Conservation (phyloP, 2,888 invertebrate species). For the Synergus itoensis region DNA sequence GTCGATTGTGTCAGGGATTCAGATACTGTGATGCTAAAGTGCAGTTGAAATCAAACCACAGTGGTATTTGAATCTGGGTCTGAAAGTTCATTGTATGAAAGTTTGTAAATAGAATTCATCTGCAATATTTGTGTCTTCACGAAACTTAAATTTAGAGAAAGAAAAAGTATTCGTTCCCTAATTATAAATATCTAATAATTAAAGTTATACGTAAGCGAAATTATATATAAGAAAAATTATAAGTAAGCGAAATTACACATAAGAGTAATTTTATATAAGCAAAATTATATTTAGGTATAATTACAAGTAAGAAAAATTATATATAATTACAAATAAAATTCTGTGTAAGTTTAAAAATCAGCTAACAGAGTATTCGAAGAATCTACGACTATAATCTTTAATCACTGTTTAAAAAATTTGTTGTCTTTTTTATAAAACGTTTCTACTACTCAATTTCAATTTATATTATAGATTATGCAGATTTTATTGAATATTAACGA, state of each 20-base stretch:
- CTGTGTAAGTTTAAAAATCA: background rate
- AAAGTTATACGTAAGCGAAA: background rate
- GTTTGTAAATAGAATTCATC: conserved; percentile 68
- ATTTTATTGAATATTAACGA: conserved; percentile 36
- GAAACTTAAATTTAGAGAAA: conserved; percentile 25
- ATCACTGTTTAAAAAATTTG: conserved; percentile 7
- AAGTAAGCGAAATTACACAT: background rate
- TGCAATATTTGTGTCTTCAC: conserved; percentile 58
- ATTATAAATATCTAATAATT: background rate
- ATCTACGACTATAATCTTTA: background rate
- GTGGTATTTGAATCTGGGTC: conserved; percentile 24
- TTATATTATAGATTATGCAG: conserved; percentile 3
- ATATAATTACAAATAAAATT: conserved; percentile 16
- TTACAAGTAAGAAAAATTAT: conserved; percentile 16
- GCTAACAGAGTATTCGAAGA: conserved; percentile 2
- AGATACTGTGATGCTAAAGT: conserved; percentile 2
- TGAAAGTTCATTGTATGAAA: conserved; percentile 66
- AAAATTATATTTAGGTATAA: conserved; percentile 6
- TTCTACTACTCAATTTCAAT: background rate
- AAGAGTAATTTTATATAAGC: conserved; percentile 11
- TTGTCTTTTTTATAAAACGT: conserved; percentile 18
- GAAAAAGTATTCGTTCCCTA: conserved; percentile 35
- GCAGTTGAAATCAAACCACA: conserved; percentile 4
- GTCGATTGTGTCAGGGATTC: conserved; percentile 19
- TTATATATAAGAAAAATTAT: conserved; percentile 7